Conservation (phyloP, 2,797 vertebrate species). For the Gallinago nigripennis region DNA sequence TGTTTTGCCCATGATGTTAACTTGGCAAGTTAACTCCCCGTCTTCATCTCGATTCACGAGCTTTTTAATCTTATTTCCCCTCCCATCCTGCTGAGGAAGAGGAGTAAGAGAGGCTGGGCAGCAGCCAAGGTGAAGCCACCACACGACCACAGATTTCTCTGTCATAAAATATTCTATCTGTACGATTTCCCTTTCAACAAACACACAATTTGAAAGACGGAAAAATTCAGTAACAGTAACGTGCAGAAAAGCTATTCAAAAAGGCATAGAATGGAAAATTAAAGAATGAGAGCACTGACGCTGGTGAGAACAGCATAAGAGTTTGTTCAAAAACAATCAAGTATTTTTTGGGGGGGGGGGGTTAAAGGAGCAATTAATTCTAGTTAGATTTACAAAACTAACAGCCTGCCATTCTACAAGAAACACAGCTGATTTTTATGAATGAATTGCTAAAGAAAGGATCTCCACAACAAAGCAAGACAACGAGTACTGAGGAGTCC, state of each 20-base stretch:
- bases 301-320: background rate
- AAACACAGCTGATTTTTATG: background rate
- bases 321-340: background rate
- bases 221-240: background rate
- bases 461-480: background rate
- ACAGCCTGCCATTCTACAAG: background rate
- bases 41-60: rapidly evolving
- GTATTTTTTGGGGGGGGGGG: too few relatives aligned
- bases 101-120: background rate
- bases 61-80: background rate
- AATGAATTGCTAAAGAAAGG: background rate
- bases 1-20: background rate
- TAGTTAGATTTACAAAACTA: background rate
- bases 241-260: background rate
- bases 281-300: background rate
- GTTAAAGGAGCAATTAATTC: background rate
- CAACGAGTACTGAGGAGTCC: background rate
- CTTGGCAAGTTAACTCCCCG: background rate
- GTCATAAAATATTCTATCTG: background rate
- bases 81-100: background rate
- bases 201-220: background rate
- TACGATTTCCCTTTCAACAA: background rate
- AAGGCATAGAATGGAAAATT: background rate
- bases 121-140: background rate
- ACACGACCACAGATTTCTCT: background rate